A percentile compares a stretch with the other conserved stretches of the same genome.
Conservation (phyloP, 1,140 invertebrate species). For the Paraescarpia echinospica region DNA sequence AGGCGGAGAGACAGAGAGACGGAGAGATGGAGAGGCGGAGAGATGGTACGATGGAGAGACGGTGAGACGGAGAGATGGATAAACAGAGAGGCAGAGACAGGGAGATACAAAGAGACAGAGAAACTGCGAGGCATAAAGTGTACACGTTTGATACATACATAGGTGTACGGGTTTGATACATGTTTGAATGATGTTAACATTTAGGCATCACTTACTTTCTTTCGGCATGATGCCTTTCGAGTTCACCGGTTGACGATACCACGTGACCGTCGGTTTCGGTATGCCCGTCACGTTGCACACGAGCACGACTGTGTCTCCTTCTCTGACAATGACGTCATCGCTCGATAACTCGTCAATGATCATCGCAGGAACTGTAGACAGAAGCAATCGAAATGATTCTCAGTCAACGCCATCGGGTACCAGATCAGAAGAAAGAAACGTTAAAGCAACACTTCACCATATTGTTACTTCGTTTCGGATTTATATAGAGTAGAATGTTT, state of each 20-base stretch:
- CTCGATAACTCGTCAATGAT: slow-evolving; percentile 31
- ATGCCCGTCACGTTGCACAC: slow-evolving; percentile 50
- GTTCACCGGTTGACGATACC: slow-evolving; percentile 41
- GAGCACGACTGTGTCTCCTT: slow-evolving; percentile 47
- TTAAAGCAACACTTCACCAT: neutral
- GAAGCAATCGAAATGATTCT: neutral
- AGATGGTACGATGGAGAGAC: too few species aligned
- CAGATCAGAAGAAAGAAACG: neutral
- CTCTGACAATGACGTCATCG: slow-evolving; percentile 30
- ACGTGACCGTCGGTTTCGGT: slow-evolving; percentile 45
- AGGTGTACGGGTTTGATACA: too few species aligned
- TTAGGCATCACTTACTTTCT: slow-evolving; percentile 42
- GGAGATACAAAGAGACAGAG: too few species aligned
- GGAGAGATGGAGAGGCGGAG: too few species aligned
- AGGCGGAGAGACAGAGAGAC: too few species aligned
- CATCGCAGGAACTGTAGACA: slow-evolving; percentile 29
- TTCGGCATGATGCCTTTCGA: slow-evolving; percentile 24
- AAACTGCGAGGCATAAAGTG: too few species aligned
- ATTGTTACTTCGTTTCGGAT: neutral
- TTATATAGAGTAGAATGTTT: neutral
- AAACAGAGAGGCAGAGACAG: too few species aligned
- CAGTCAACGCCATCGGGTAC: neutral
- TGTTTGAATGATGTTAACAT: too few species aligned
- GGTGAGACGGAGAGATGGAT: too few species aligned
- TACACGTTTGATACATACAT: too few species aligned